Evolutionary conservation across 2,888 invertebrate genomes (phyloP).

Genomic region (Macaria liturata): DNA sequence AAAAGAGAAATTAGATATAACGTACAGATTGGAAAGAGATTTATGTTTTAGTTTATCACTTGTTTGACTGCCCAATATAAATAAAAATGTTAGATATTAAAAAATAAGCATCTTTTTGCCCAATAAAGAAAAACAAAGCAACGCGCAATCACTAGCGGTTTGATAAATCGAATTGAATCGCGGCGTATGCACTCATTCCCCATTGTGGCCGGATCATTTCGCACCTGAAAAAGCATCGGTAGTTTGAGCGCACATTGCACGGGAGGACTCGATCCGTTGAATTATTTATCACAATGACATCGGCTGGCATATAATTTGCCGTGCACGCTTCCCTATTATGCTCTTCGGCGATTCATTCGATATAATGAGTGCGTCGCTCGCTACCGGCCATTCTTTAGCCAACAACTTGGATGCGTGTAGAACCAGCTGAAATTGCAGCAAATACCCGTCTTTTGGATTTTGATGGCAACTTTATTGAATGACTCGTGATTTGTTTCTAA

Average conservation of each 20-base stretch:
- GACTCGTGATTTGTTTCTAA: constrained; percentile 36
- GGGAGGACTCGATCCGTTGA: constrained; percentile 40
- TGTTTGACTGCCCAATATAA: too few species aligned
- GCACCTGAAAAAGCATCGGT: constrained; percentile 9
- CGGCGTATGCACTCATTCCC: not conserved
- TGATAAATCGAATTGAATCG: too few species aligned
- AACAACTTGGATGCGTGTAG: constrained; percentile 35
- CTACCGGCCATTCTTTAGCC: constrained; percentile 58
- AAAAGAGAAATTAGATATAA: too few species aligned
- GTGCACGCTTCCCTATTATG: constrained; percentile 66
- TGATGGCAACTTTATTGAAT: constrained; percentile 34
- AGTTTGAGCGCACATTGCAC: constrained; percentile 1
- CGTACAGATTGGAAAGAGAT: too few species aligned
- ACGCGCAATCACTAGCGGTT: too few species aligned
- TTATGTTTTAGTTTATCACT: too few species aligned
- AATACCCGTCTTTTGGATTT: constrained; percentile 37
- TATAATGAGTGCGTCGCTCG: constrained; percentile 66
- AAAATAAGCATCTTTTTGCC: too few species aligned
- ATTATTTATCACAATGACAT: constrained; percentile 78
- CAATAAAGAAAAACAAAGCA: too few species aligned
- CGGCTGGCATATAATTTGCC: constrained; percentile 74
- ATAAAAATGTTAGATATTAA: too few species aligned
- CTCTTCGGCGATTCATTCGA: constrained; percentile 74
- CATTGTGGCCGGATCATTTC: constrained; percentile 7
- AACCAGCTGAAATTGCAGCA: constrained; percentile 41